A percentile compares a stretch with the other conserved stretches of the same genome.
phyloP scores from a whole-genome alignment of 2,797 vertebrate genomes.

The Lates japonicus region DNA sequence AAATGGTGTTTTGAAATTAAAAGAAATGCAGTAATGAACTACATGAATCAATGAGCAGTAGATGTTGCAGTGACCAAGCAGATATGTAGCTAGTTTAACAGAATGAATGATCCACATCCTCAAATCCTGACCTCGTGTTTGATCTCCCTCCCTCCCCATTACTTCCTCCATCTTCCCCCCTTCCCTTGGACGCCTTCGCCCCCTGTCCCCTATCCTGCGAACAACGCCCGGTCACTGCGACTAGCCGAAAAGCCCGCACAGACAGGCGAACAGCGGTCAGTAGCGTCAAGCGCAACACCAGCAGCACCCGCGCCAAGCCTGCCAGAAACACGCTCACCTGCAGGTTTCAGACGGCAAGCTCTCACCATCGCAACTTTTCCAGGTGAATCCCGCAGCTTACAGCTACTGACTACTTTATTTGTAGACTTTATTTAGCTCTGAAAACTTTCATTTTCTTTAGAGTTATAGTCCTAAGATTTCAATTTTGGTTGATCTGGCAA shows the following conservation, averaged over 20 bases:
- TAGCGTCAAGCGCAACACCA: slow-evolving; percentile 66
- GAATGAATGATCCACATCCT: slow-evolving; percentile 76
- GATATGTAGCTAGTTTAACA: slow-evolving; percentile 48
- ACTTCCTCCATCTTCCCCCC: slow-evolving; percentile 60
- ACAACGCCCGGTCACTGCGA: slow-evolving; percentile 35
- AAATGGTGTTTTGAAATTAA: slow-evolving; percentile 26
- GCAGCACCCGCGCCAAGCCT: slow-evolving; percentile 90
- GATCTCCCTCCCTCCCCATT: slow-evolving; percentile 74
- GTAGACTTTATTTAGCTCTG: background rate
- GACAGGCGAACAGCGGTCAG: slow-evolving; percentile 47
- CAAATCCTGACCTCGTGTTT: slow-evolving; percentile 83
- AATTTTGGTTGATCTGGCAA: background rate
- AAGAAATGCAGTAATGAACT: slow-evolving; percentile 32
- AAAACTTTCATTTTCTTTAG: background rate
- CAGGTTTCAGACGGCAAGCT: slow-evolving; percentile 93
- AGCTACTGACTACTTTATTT: background rate
- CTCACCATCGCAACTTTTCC: slow-evolving; percentile 98
- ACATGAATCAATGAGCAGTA: slow-evolving; percentile 25
- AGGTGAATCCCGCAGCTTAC: slow-evolving; percentile 85
- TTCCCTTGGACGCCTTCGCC: slow-evolving; percentile 53
- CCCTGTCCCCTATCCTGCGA: slow-evolving; percentile 26
- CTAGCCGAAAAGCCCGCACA: slow-evolving; percentile 43
- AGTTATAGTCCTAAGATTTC: slow-evolving; percentile 5
- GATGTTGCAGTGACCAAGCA: slow-evolving; percentile 26
- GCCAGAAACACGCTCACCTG: slow-evolving; percentile 95